phyloP scores from a whole-genome alignment of 2,797 vertebrate genomes.

The Pipistrellus pipistrellus region DNA sequence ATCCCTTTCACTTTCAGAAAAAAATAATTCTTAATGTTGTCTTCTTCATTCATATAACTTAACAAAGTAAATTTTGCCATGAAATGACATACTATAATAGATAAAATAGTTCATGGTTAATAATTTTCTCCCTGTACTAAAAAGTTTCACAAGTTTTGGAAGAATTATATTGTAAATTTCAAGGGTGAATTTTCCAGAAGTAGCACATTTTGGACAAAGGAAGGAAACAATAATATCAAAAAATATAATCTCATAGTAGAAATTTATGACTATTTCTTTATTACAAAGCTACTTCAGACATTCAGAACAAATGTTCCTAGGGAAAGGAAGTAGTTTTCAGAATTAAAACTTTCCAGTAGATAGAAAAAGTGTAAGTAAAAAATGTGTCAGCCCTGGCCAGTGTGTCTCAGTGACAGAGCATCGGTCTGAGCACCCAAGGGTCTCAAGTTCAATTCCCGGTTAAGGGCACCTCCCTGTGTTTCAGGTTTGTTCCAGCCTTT shows the following conservation, averaged over 20 bases:
- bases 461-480: too few species aligned
- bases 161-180: constrained; percentile 1
- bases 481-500: too few species aligned
- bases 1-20: constrained; percentile 39
- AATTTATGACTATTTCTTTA: constrained; percentile 53
- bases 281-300: constrained; percentile 53
- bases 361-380: constrained; percentile 31
- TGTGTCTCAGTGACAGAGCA: too few species aligned
- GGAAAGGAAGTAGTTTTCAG: constrained; percentile 6
- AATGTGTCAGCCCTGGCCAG: neutral
- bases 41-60: constrained; percentile 1
- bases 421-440: too few species aligned
- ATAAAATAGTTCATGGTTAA: constrained; percentile 42
- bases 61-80: constrained; percentile 32
- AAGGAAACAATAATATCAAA: constrained; percentile 19
- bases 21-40: constrained; percentile 15
- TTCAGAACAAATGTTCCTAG: neutral
- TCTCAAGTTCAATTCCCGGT: too few species aligned
- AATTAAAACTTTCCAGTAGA: constrained; percentile 54
- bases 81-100: neutral
- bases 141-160: constrained; percentile 4
- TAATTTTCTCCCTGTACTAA: constrained; percentile 44
- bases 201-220: constrained; percentile 32
- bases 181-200: constrained; percentile 5
- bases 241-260: constrained; percentile 24